Evolutionary conservation across 2,797 vertebrate genomes (phyloP).

Genomic region (Acanthurus leucopareius): DNA sequence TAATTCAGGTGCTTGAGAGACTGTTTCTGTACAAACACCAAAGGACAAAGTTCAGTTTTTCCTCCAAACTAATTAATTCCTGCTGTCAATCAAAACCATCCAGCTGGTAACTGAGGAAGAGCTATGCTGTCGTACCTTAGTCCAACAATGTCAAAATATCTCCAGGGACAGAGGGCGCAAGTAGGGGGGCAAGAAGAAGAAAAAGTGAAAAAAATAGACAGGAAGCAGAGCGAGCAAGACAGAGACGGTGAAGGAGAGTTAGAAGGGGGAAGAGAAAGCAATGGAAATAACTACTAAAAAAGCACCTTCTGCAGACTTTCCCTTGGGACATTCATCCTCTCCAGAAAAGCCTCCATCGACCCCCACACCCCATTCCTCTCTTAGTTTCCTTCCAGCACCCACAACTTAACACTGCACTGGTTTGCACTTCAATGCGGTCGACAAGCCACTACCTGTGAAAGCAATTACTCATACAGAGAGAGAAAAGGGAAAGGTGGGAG

Average conservation of each 20-base stretch:
- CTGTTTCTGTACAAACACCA: constrained; percentile 23
- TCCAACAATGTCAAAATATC: constrained; percentile 62
- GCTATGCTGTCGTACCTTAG: constrained; percentile 53
- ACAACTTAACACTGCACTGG: constrained; percentile 73
- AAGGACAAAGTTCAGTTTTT: constrained; percentile 34
- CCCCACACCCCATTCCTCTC: constrained; percentile 71
- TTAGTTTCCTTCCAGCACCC: constrained; percentile 68
- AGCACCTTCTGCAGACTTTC: constrained; percentile 61
- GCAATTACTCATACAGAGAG: constrained; percentile 78
- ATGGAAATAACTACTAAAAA: constrained; percentile 53
- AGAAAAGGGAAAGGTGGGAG: constrained; percentile 64
- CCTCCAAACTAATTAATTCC: constrained; percentile 57
- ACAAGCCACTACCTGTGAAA: constrained; percentile 84
- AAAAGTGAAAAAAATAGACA: constrained; percentile 40
- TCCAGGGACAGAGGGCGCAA: constrained; percentile 46
- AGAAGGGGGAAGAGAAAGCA: constrained; percentile 13
- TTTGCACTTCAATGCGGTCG: constrained; percentile 74
- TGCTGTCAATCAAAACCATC: constrained; percentile 65
- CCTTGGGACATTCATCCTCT: constrained; percentile 74
- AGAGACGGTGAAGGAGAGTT: constrained; percentile 62
- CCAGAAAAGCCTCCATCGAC: constrained; percentile 61
- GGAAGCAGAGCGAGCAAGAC: constrained; percentile 73
- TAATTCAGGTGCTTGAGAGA: constrained; percentile 36
- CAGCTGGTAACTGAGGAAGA: constrained; percentile 41
- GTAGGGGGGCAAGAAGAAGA: constrained; percentile 11